These are phyloP conservation scores for Synergus gifuensis DNA, from an alignment of 2,888 invertebrate genomes.

Conservation along the genomic window DNA sequence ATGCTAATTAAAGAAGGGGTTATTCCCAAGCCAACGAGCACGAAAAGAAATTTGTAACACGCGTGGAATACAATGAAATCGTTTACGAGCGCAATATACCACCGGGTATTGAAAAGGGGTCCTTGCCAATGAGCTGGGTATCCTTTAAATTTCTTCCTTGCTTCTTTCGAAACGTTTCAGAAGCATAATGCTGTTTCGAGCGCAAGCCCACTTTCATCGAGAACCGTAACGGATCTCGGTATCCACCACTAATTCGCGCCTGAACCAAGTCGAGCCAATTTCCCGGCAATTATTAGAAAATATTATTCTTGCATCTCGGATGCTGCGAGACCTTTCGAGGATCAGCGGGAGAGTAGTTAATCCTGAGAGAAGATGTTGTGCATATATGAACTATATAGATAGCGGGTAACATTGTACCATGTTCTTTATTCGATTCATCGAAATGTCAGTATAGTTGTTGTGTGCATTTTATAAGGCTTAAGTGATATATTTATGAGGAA, in stretches of 20 bases:
- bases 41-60: slow-evolving; percentile 71
- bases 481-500: background rate
- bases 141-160: slow-evolving; percentile 45
- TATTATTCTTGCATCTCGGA: slow-evolving; percentile 66
- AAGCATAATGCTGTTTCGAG: slow-evolving; percentile 45
- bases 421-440: slow-evolving; percentile 14
- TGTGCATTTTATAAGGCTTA: slow-evolving; percentile 4
- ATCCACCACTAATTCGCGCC: slow-evolving; percentile 25
- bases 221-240: slow-evolving; percentile 60
- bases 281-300: slow-evolving; percentile 68
- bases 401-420: background rate
- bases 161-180: slow-evolving; percentile 42
- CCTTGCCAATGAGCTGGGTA: slow-evolving; percentile 41
- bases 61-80: slow-evolving; percentile 67
- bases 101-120: slow-evolving; percentile 45
- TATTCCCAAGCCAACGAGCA: slow-evolving; percentile 67
- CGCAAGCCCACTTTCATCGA: slow-evolving; percentile 46
- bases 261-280: slow-evolving; percentile 50
- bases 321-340: background rate
- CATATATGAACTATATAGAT: background rate
- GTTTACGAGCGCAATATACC: slow-evolving; percentile 64
- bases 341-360: slow-evolving; percentile 13
- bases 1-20: slow-evolving; percentile 73
- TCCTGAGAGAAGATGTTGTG: background rate
- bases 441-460: slow-evolving; percentile 6